Conservation (phyloP, 2,797 vertebrate species). For the Bradypus variegatus region DNA sequence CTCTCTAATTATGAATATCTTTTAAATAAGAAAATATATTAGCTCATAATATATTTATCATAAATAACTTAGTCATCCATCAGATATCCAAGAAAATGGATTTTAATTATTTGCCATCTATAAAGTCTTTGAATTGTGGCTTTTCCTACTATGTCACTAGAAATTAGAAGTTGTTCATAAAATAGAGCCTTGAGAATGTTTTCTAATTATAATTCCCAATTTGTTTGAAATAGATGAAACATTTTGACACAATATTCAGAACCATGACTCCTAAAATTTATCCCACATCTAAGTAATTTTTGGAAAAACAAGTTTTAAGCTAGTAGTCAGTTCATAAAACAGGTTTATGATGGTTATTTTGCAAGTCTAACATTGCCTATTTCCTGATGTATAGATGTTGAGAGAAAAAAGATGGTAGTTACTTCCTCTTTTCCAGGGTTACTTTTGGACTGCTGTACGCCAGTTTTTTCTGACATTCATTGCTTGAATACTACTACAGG, state of each 20-base stretch:
- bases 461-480: not conserved
- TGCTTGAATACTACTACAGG: not conserved
- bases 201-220: not conserved
- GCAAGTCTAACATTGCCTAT: not conserved
- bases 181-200: not conserved
- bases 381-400: not conserved
- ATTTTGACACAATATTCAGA: not conserved
- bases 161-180: conserved; percentile 12
- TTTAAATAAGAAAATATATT: not conserved
- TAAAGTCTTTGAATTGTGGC: not conserved
- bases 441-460: not conserved
- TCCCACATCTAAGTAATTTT: not conserved
- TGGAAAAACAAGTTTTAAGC: not conserved
- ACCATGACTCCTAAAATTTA: not conserved
- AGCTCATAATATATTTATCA: not conserved
- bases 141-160: not conserved
- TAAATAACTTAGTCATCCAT: conserved; percentile 17
- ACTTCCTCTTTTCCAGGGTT: not conserved
- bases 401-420: not conserved
- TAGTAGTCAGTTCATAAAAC: not conserved
- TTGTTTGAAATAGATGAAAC: not conserved
- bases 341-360: not conserved
- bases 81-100: not conserved
- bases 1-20: not conserved
- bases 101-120: not conserved